Evolutionary conservation across 2,888 invertebrate genomes (phyloP).

Genomic region (Trisateles emortualis): DNA sequence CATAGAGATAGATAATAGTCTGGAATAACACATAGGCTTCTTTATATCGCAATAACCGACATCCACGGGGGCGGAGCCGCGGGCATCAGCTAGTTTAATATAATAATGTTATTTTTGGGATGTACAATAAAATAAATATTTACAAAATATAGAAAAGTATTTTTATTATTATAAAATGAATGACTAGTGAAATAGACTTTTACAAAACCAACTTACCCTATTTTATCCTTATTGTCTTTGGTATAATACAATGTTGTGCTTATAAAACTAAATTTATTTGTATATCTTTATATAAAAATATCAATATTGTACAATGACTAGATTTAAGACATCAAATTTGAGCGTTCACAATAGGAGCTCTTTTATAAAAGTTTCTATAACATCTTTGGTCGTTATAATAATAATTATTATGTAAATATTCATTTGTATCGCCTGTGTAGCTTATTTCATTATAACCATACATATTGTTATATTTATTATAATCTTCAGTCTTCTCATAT

Average conservation of each 20-base stretch:
- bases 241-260: conserved; percentile 40
- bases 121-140: conserved; percentile 25
- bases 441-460: conserved; percentile 68
- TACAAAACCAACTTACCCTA: conserved; percentile 57
- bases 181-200: conserved; percentile 76
- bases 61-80: too few relatives aligned
- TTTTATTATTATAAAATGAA: conserved; percentile 58
- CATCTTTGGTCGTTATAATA: conserved; percentile 77
- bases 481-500: conserved; percentile 62
- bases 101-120: neutral
- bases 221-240: conserved; percentile 66
- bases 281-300: conserved; percentile 43
- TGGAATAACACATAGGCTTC: too few relatives aligned
- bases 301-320: conserved; percentile 52
- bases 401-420: conserved; percentile 67
- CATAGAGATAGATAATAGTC: too few relatives aligned
- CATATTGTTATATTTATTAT: conserved; percentile 59
- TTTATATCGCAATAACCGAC: too few relatives aligned
- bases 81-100: too few relatives aligned
- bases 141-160: conserved; percentile 57
- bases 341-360: conserved; percentile 72
- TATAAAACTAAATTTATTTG: conserved; percentile 29
- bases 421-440: conserved; percentile 59
- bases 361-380: conserved; percentile 75
- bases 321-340: conserved; percentile 62